These are phyloP conservation scores for Emesis furor DNA, from an alignment of 2,888 invertebrate genomes.

Conservation along the genomic window DNA sequence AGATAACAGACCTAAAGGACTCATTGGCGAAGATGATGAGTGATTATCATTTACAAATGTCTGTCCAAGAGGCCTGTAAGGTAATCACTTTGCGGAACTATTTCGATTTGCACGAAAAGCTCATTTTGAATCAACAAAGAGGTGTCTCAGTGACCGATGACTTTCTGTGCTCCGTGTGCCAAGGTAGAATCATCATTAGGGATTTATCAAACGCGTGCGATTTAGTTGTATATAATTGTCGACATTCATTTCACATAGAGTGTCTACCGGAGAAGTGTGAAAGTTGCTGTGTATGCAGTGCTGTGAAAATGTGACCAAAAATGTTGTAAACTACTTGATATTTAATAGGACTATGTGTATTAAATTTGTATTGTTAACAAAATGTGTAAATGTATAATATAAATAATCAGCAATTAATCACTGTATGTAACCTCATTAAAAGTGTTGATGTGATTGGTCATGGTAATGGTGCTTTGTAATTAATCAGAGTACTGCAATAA, in stretches of 20 bases:
- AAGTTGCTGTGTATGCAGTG: constrained; percentile 86
- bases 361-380: constrained; percentile 56
- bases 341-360: constrained; percentile 77
- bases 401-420: background rate
- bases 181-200: constrained; percentile 95
- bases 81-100: constrained; percentile 98
- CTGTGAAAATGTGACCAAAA: constrained; percentile 86
- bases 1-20: constrained; percentile 97
- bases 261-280: constrained; percentile 93
- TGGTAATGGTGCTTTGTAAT: constrained; percentile 14
- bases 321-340: constrained; percentile 47
- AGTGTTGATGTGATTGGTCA: background rate
- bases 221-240: constrained; percentile 96
- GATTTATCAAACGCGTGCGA: constrained; percentile 94
- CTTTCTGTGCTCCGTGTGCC: constrained; percentile 96
- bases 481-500: background rate
- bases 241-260: constrained; percentile 97
- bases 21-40: constrained; percentile 98
- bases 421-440: background rate
- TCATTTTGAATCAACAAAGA: constrained; percentile 95
- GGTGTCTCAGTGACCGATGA: constrained; percentile 96
- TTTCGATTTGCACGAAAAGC: constrained; percentile 96
- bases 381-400: constrained; percentile 5
- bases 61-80: constrained; percentile 97
- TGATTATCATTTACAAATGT: constrained; percentile 98